These are phyloP conservation scores for Rapana venosa DNA, from an alignment of 2,888 invertebrate genomes.

Conservation along the genomic window DNA sequence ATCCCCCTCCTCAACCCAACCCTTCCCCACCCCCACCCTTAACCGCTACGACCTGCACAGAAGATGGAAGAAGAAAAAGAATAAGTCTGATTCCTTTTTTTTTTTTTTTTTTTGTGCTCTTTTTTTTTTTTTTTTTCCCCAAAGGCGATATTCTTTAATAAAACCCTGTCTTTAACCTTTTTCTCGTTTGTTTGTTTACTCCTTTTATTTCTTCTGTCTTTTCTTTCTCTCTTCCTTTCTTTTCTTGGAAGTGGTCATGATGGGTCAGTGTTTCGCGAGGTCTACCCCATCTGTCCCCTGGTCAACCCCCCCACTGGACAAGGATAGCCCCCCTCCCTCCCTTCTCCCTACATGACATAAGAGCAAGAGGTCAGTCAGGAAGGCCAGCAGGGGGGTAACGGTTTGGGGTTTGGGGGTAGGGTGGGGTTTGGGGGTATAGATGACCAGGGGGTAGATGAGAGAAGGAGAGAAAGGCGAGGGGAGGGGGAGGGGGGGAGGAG, in stretches of 20 bases:
- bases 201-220: neutral
- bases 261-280: conserved; percentile 36
- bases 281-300: conserved; percentile 36
- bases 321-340: neutral
- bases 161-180: neutral
- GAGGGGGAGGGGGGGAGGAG: too few species aligned
- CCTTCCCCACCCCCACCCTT: neutral
- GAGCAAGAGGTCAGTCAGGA: conserved; percentile 44
- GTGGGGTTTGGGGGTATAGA: neutral
- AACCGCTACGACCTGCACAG: neutral
- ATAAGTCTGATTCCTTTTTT: neutral
- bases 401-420: neutral
- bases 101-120: neutral
- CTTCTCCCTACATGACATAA: conserved; percentile 45
- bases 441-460: neutral
- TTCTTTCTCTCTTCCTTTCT: neutral
- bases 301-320: too few species aligned
- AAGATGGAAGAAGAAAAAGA: neutral
- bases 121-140: neutral
- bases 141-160: too few species aligned
- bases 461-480: neutral
- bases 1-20: neutral
- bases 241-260: neutral
- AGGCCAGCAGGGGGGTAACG: conserved; percentile 39
- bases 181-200: neutral